phyloP scores from a whole-genome alignment of 2,888 invertebrate genomes.

The Strigamia crassipes region DNA sequence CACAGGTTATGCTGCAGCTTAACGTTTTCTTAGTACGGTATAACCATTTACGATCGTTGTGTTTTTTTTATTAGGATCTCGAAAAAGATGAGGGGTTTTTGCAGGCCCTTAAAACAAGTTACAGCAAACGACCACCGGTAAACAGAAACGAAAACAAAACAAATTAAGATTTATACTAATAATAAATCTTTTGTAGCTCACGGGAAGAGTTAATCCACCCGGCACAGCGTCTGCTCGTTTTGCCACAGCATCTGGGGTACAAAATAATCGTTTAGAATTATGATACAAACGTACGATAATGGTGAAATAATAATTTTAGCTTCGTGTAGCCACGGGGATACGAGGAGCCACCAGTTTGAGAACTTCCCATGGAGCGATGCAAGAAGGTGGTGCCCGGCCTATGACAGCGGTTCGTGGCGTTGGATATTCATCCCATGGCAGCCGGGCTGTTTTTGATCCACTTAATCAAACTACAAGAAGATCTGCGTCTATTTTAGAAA shows the following conservation, averaged over 20 bases:
- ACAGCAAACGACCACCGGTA: slow-evolving; percentile 72
- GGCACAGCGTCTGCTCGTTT: slow-evolving; percentile 43
- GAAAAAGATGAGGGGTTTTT: slow-evolving; percentile 75
- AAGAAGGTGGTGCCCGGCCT: slow-evolving; percentile 67
- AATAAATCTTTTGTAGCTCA: neutral
- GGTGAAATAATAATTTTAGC: neutral
- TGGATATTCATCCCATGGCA: slow-evolving; percentile 82
- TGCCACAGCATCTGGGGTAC: slow-evolving; percentile 42
- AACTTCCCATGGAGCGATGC: slow-evolving; percentile 51
- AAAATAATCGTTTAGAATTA: neutral
- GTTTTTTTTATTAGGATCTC: slow-evolving; percentile 62
- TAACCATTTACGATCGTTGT: too few species aligned
- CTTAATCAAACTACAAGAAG: slow-evolving; percentile 69
- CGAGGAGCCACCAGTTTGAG: slow-evolving; percentile 44
- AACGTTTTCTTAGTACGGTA: neutral
- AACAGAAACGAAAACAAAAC: slow-evolving; percentile 17
- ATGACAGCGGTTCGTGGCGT: slow-evolving; percentile 97
- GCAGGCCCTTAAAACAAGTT: slow-evolving; percentile 75
- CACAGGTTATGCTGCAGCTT: slow-evolving; percentile 54
- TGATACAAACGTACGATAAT: neutral
- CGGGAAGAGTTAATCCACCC: slow-evolving; percentile 18
- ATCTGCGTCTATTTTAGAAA: slow-evolving; percentile 68
- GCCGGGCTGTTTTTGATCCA: slow-evolving; percentile 69
- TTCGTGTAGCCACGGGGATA: neutral
- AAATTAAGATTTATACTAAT: neutral